These are phyloP conservation scores for Tragelaphus scriptus DNA, from an alignment of 2,113 vertebrate species.

Conservation along the genomic window DNA sequence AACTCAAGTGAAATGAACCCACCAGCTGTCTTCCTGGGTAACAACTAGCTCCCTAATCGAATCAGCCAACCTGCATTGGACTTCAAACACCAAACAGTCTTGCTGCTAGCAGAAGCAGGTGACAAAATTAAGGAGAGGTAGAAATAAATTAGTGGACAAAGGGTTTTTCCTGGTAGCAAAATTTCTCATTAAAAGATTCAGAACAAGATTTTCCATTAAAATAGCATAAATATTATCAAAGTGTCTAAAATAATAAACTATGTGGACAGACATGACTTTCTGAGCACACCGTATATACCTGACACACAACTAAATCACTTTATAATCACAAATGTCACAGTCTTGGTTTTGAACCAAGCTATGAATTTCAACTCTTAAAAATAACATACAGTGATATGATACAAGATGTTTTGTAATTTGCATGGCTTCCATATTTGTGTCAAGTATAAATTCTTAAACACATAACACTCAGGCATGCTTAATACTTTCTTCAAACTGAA, in stretches of 20 bases:
- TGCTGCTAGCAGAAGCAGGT: conserved; percentile 57
- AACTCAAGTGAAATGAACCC: conserved; percentile 70
- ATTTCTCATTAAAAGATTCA: not conserved
- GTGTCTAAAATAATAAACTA: not conserved
- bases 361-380: not conserved
- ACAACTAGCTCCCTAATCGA: conserved; percentile 19
- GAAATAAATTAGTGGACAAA: conserved; percentile 21
- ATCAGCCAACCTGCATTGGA: conserved; percentile 12
- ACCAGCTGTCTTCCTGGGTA: conserved; percentile 48
- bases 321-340: not conserved
- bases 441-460: not conserved
- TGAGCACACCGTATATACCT: not conserved
- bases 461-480: not conserved
- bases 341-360: not conserved
- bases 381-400: not conserved
- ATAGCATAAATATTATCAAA: not conserved
- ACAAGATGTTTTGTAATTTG: not conserved
- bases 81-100: not conserved
- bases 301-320: too few species aligned
- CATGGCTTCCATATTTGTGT: rapidly evolving
- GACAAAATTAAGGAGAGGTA: conserved; percentile 12
- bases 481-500: not conserved
- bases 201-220: not conserved
- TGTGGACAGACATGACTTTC: not conserved
- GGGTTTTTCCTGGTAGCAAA: not conserved